Base-by-base conservation (phyloP, 2,113 vertebrate genomes). In the Poeciliopsis prolifica region DNA sequence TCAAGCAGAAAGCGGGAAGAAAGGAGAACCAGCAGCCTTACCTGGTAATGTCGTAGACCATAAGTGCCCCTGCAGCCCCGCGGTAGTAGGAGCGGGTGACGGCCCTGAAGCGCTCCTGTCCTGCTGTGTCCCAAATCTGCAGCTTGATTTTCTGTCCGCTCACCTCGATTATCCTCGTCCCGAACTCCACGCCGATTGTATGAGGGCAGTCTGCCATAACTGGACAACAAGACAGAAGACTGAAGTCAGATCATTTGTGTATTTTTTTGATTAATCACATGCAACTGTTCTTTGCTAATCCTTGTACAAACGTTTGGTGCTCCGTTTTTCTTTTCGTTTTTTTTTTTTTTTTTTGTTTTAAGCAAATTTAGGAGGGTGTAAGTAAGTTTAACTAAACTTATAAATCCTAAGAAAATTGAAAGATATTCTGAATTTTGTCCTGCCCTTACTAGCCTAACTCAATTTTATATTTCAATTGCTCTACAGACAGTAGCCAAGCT, bases 11-110 rank as follows among this genome's bases (percentile, higher is more conserved):
- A 48, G 17, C 19, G 44, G 1, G 0, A 48, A 5, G 44, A 48
- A 0, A 30, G 4, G 44, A 37, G 2, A 71, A 22, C 11, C 58
- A 11, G 33, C 7, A 28, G 17, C 17, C 42, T 93, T 93, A 98
- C 97, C 97, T 98, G 93, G 98, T 99, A 77, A 99, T 99, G 92
- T 99, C 98, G 14, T 99, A 99, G 80, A 99, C 98, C 98, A 99
- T 99, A 82, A 99, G 97, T 0, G 98, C 98, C 31, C 98, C 98
- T 0, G 98, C 98, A 0, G 98, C 98, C 48, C 98, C 98, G 87
- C 98, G 96, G 94, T 99, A 99, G 93, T 99, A 99, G 92, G 97
- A 99, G 84, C 98, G 96, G 40, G 98, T 99, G 88, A 99, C 98
- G 72, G 98, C 97, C 89, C 98, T 93, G 95, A 99, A 99, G 85